Evolutionary conservation across 2,888 invertebrate genomes (phyloP), one percentile per base, ranked within the genome.

Genomic region (Crematogaster levior): DNA sequence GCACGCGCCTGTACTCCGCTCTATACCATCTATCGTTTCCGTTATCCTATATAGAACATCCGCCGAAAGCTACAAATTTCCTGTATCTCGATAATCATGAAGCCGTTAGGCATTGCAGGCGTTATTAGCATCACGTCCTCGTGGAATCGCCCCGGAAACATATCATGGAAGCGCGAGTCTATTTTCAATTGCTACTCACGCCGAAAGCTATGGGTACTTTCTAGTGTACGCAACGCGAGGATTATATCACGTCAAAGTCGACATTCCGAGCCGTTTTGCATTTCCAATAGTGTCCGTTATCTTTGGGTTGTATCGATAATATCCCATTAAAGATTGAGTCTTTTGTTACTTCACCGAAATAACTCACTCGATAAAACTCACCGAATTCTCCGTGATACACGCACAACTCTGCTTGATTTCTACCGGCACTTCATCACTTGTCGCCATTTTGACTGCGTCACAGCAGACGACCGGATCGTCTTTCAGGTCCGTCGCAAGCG

Each of bases 361-460:
- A 72, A 81, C 43, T 53, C 48, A 21, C 37, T 21, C 18, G 7
- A 18, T 48, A 56, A 87, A 88, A 91, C 92, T 92, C 85, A 93
- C 93, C 86, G 90, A 90, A 81, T 92, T 91, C 53, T 91, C 92
- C 74, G 85, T 86, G 77, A 89, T 84, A 86, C 91, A 88, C 86
- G 91, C 87, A 85, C 90, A 87, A 88, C 89, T 91, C 72, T 91
- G 90, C 81, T 87, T 89, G 88, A 91, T 92, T 90, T 92, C 93
- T 90, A 92, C 93, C 92, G 93, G 92, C 91, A 92, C 92, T 90
- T 91, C 91, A 91, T 90, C 91, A 90, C 88, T 91, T 70, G 77
- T 87, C 93, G 93, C 93, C 93, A 93, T 93, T 91, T 93, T 93
- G 89, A 87, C 90, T 90, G 88, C 90, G 91, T 91, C 91, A 88